Base-by-base conservation (phyloP, 1,140 invertebrate genomes). In the Ceratosolen fusciceps region DNA sequence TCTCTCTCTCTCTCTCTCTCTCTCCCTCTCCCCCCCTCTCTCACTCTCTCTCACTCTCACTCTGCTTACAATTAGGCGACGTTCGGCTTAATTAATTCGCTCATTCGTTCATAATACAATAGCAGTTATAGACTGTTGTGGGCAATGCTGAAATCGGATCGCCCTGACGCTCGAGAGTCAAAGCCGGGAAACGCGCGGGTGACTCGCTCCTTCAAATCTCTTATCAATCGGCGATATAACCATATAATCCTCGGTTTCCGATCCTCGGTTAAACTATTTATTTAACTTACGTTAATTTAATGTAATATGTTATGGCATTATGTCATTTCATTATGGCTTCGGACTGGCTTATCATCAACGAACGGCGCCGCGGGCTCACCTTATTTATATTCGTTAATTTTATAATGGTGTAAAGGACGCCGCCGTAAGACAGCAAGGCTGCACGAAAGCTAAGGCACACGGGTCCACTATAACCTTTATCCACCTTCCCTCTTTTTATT, bases 241-340 rank as follows among this genome's bases (percentile, higher is more conserved):
- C 24, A 29, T 58, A n/a, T n/a, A n/a, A n/a, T n/a, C n/a, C n/a
- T n/a, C n/a, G n/a, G 24, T 29, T 70, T 56, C 24, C 31, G 12
- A 77, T 80, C n/a, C 68, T 54, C n/a, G 1, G 56, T 70, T 60
- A 34, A 73, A 65, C 26, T 67, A 34, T 58, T 47, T 58, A 47
- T n/a, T n/a, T n/a, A n/a, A n/a, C n/a, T n/a, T 58, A 8, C 24
- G 24, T 58, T 26, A 12, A 86, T 85, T n/a, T 88, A 88, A 85
- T 85, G 83, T 88, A 86, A 85, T 88, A 87, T 82, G 77, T 85
- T 90, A 90, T 90, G 88, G 88, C 88, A 88, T 89, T 90, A 87
- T 88, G 83, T 87, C 84, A 88, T 86, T 89, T 86, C 60, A 89
- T 89, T 89, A 90, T 89, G 88, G 88, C 88, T 89, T 89, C 88